Evolutionary conservation across 1,140 invertebrate genomes (phyloP).

Genomic region (Drosophila lacteicornis): DNA sequence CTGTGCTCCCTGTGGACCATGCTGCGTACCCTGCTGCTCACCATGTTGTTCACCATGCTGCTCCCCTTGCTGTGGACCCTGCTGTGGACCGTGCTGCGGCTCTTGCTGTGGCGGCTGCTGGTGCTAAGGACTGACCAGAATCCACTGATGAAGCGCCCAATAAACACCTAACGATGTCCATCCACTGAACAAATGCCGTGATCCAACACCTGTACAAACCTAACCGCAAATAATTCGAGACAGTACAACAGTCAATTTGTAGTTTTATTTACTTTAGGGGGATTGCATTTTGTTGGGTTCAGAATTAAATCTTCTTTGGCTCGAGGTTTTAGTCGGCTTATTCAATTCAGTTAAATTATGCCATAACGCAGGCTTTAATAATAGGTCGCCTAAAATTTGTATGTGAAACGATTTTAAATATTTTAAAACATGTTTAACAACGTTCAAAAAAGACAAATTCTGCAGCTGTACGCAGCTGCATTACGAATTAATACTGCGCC

Average conservation of each 20-base stretch:
- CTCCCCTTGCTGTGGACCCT: constrained; percentile 5
- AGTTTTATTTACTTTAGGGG: background rate
- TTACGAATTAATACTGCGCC: too few relatives aligned
- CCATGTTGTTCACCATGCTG: constrained; percentile 8
- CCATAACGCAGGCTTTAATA: too few relatives aligned
- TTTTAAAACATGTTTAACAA: too few relatives aligned
- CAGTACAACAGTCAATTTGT: background rate
- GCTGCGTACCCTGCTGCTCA: constrained; percentile 17
- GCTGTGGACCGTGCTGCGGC: constrained; percentile 16
- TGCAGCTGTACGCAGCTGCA: too few relatives aligned
- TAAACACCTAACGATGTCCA: too few relatives aligned
- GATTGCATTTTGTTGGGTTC: background rate
- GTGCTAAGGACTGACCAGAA: background rate
- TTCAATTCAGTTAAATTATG: too few relatives aligned
- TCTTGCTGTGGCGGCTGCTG: constrained; percentile 26
- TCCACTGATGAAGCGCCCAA: too few relatives aligned
- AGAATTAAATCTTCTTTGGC: too few relatives aligned
- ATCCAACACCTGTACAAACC: background rate
- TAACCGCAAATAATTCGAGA: background rate
- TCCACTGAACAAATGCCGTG: background rate
- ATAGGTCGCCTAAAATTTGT: too few relatives aligned
- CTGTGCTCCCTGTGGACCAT: constrained; percentile 6
- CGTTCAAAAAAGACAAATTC: too few relatives aligned
- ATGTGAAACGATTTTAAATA: too few relatives aligned
- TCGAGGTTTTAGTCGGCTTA: too few relatives aligned